These are phyloP conservation scores for Pilophorus perplexus DNA, from an alignment of 2,888 invertebrate genomes.

Conservation along the genomic window DNA sequence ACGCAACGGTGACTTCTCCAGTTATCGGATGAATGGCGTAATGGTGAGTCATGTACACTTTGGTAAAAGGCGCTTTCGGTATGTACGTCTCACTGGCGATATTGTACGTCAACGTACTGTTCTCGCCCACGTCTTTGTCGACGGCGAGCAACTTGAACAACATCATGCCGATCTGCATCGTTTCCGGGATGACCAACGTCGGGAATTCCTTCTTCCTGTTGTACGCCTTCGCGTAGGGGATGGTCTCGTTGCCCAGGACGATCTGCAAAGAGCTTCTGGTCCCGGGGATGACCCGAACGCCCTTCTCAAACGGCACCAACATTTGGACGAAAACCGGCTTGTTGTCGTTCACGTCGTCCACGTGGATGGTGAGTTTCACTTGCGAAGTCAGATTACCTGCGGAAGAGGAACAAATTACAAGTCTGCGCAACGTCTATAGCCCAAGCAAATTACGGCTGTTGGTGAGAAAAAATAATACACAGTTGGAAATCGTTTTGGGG, in stretches of 20 bases:
- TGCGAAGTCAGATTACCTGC: slow-evolving; percentile 70
- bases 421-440: too few relatives aligned
- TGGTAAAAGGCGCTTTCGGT: slow-evolving; percentile 56
- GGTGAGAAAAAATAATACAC: too few relatives aligned
- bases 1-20: slow-evolving; percentile 72
- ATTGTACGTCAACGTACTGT: slow-evolving; percentile 70
- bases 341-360: slow-evolving; percentile 82
- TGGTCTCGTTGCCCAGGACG: slow-evolving; percentile 46
- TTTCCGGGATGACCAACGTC: slow-evolving; percentile 69
- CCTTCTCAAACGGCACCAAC: slow-evolving; percentile 66
- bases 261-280: slow-evolving; percentile 45
- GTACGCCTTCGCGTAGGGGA: slow-evolving; percentile 35
- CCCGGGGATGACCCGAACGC: slow-evolving; percentile 53
- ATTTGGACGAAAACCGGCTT: slow-evolving; percentile 69
- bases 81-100: slow-evolving; percentile 67
- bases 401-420: too few relatives aligned
- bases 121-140: slow-evolving; percentile 69
- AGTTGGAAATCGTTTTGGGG: too few relatives aligned
- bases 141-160: slow-evolving; percentile 68
- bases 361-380: slow-evolving; percentile 66
- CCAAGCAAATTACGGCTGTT: too few relatives aligned
- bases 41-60: slow-evolving; percentile 60
- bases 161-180: slow-evolving; percentile 66
- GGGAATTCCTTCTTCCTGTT: slow-evolving; percentile 55
- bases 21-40: slow-evolving; percentile 72